A percentile compares a stretch with the other conserved stretches of the same genome.
Conservation (phyloP, 1,140 invertebrate genomes). For the Trachymyrmex septentrionalis region DNA sequence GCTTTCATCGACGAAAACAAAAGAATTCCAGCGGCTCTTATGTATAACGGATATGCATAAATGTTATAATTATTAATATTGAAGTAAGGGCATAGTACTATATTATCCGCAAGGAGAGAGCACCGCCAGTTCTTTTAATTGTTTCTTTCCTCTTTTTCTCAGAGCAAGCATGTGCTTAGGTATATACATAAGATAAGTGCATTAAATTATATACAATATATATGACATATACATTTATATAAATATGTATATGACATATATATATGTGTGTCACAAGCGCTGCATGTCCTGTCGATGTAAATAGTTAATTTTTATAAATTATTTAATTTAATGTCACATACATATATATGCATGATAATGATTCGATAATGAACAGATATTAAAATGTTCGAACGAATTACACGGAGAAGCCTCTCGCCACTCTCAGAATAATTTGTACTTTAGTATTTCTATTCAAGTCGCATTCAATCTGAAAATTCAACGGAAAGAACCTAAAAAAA, state of each 20-base stretch:
- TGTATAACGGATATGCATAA: slow-evolving; percentile 81
- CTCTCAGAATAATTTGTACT: slow-evolving; percentile 57
- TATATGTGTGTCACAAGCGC: slow-evolving; percentile 69
- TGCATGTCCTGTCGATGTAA: slow-evolving; percentile 85
- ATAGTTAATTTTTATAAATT: slow-evolving; percentile 85
- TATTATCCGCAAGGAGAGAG: slow-evolving; percentile 77
- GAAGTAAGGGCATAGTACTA: slow-evolving; percentile 80
- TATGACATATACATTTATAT: not conserved
- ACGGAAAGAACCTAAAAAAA: not conserved
- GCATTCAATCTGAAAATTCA: not conserved
- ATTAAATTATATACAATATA: slow-evolving; percentile 74
- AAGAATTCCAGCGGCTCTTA: slow-evolving; percentile 79
- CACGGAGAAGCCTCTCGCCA: slow-evolving; percentile 53
- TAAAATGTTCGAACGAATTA: slow-evolving; percentile 65
- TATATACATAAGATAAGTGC: slow-evolving; percentile 78
- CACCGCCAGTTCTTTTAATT: slow-evolving; percentile 77
- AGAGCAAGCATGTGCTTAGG: slow-evolving; percentile 82
- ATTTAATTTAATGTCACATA: slow-evolving; percentile 84
- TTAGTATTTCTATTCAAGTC: slow-evolving; percentile 26
- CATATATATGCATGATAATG: slow-evolving; percentile 41
- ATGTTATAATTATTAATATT: slow-evolving; percentile 70
- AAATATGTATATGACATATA: slow-evolving; percentile 6
- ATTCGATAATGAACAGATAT: slow-evolving; percentile 53
- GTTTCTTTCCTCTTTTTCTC: slow-evolving; percentile 67
- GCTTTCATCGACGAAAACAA: slow-evolving; percentile 81